phyloP scores from a whole-genome alignment of 2,888 invertebrate species.

The Aproaerema taeniolella region DNA sequence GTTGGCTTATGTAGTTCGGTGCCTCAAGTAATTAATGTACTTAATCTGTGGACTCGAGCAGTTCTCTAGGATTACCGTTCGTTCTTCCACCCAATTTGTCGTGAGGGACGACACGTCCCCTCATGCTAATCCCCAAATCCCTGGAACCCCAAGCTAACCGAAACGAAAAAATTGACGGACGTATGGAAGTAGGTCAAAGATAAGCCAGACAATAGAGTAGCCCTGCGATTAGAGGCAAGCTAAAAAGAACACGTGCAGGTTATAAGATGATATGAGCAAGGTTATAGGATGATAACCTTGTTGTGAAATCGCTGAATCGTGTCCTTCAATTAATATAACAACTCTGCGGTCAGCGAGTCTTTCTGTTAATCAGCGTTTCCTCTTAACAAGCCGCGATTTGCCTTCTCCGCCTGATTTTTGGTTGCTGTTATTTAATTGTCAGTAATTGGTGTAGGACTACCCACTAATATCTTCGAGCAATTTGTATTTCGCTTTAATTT shows the following conservation, averaged over 20 bases:
- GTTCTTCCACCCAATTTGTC: conserved; percentile 15
- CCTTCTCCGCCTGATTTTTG: background rate
- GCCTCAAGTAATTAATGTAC: conserved; percentile 7
- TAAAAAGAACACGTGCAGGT: background rate
- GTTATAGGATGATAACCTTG: too few relatives aligned
- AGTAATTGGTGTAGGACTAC: background rate
- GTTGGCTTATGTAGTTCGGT: background rate
- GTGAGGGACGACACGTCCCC: conserved; percentile 10
- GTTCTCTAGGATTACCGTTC: conserved; percentile 11
- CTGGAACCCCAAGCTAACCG: background rate
- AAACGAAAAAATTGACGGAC: conserved; percentile 7
- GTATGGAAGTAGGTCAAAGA: conserved; percentile 9
- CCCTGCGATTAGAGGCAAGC: background rate
- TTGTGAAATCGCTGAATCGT: conserved; percentile 2
- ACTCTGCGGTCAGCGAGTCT: conserved; percentile 9
- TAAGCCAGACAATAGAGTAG: conserved; percentile 2
- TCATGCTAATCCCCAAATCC: conserved; percentile 14
- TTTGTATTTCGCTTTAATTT: conserved; percentile 1
- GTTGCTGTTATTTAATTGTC: background rate
- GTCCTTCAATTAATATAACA: conserved; percentile 6
- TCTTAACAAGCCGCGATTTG: conserved; percentile 1
- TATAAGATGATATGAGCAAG: too few relatives aligned
- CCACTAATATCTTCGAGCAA: too few relatives aligned
- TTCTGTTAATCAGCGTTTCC: conserved; percentile 4
- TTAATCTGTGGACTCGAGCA: conserved; percentile 12